Base-by-base conservation (phyloP, 2,888 invertebrate species). In the Pterobdella sp. region DNA sequence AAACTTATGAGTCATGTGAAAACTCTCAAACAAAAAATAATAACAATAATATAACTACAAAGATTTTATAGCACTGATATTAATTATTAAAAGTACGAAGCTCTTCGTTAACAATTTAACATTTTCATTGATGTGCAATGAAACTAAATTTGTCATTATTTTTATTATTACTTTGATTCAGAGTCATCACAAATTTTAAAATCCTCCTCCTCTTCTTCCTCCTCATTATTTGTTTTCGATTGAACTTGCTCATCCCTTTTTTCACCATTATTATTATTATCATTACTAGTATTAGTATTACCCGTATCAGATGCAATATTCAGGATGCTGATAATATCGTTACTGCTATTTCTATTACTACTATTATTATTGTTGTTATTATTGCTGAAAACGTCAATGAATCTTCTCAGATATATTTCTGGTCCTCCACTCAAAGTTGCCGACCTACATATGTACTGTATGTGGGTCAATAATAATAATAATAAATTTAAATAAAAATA, bases 361-460 rank as follows among this genome's bases (percentile, higher is more conserved):
- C 7, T 14, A 7, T 42, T 22, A 42, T 42, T 42, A 14, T 42
- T 22, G 22, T 14, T 22, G 22, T 42, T 22, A 42, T 42, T 22
- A 42, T 42, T 22, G 22, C 10, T 22, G 22, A 22, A 7, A 42
- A 14, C 22, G 22, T 42, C 49, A 22, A 56, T 14, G 26, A 56
- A 88, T 49, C 88, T 87, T 69, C 90, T 86, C 1, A 89, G 88
- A 81, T 89, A 90, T 73, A 90, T 88, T 84, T 91, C 91, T 22
- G 88, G 88, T 74, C 89, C 88, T 56, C 89, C 88, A 0, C 90
- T 89, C 68, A 91, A 82, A 0, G 91, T 91, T 0, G 90, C 88
- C 26, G 90, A 90, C 68, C 91, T 88, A 81, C 82, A 84, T 52
- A 84, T 80, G 78, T 82, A n/a, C n/a, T n/a, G 26, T 31, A 60